A percentile compares a stretch with the other conserved stretches of the same genome.
phyloP scores from a whole-genome alignment of 2,113 vertebrate species.

The Sceloporus undulatus region DNA sequence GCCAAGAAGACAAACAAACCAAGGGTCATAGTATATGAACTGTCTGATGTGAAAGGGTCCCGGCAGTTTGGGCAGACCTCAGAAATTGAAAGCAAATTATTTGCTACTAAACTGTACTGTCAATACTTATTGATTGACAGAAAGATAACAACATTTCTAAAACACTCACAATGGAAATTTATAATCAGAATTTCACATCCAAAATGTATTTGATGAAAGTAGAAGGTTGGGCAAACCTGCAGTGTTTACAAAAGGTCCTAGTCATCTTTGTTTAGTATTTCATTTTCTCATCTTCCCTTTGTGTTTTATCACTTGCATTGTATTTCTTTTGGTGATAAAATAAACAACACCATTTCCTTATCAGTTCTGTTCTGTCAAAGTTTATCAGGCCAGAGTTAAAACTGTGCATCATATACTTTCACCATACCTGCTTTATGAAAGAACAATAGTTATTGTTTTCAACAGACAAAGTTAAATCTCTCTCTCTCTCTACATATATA shows the following conservation, averaged over 20 bases:
- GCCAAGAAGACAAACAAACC: too few species aligned
- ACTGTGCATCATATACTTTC: not conserved
- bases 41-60: too few species aligned
- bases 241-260: not conserved
- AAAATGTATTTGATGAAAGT: not conserved
- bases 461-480: not conserved
- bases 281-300: not conserved
- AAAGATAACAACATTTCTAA: not conserved
- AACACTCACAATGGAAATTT: not conserved
- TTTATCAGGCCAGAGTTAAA: not conserved
- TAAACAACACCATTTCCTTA: conserved; percentile 9
- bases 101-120: not conserved
- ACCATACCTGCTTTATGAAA: not conserved
- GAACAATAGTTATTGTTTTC: not conserved
- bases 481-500: too few species aligned
- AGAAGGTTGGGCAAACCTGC: not conserved
- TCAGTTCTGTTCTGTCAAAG: conserved; percentile 2
- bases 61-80: too few species aligned
- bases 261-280: not conserved
- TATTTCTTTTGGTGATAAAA: not conserved
- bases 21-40: too few species aligned
- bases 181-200: not conserved
- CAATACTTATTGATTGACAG: too few species aligned
- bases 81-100: not conserved
- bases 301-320: not conserved